A percentile compares a stretch with the other conserved stretches of the same genome.
Conservation (phyloP, 2,113 vertebrate species). For the Thryonomys swinderianus region DNA sequence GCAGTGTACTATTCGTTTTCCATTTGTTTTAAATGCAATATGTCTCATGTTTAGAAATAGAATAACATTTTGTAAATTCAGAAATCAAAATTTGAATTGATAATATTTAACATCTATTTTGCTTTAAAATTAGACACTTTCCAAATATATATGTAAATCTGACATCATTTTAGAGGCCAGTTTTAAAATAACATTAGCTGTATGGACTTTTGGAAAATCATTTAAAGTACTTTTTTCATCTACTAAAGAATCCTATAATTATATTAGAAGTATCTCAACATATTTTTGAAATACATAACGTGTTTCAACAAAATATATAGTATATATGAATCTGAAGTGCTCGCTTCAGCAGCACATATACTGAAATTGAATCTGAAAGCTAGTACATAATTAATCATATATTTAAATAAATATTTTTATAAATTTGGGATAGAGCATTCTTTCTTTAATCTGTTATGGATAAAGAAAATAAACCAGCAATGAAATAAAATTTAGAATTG, state of each 20-base stretch:
- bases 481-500: constrained; percentile 51
- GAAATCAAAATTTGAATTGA: constrained; percentile 10
- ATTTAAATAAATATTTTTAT: background rate
- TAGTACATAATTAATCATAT: background rate
- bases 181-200: background rate
- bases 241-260: background rate
- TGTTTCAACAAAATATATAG: background rate
- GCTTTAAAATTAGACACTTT: background rate
- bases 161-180: background rate
- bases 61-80: background rate
- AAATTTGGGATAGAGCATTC: background rate
- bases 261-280: background rate
- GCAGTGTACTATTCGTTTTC: background rate
- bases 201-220: constrained; percentile 9
- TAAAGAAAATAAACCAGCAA: background rate
- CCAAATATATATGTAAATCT: background rate
- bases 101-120: background rate
- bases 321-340: background rate
- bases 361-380: too few relatives aligned
- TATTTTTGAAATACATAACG: background rate
- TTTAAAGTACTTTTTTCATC: background rate
- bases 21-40: background rate
- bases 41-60: background rate
- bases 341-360: too few relatives aligned
- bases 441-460: background rate